Conservation (phyloP, 2,797 vertebrate species). For the Pseudochromis fuscus region DNA sequence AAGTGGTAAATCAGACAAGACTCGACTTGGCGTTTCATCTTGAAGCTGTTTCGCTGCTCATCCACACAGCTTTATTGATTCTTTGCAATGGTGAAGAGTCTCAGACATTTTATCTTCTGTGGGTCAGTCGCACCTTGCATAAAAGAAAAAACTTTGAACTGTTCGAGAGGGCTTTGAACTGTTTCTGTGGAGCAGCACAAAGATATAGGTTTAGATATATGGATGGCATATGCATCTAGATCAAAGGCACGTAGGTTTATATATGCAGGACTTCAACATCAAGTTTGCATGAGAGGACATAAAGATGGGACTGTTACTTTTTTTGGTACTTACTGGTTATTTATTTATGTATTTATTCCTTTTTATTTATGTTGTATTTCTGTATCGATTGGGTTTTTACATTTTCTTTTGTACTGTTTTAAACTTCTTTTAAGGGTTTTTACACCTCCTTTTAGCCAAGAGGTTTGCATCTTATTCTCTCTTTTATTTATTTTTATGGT, state of each 20-base stretch:
- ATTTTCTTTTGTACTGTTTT: neutral
- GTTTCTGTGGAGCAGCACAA: neutral
- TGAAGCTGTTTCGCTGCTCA: conserved; percentile 1
- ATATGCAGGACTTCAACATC: neutral
- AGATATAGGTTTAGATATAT: neutral
- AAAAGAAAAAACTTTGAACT: conserved; percentile 14
- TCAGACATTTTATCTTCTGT: neutral
- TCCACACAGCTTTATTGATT: conserved; percentile 6
- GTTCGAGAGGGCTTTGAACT: conserved; percentile 15
- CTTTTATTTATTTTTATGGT: neutral
- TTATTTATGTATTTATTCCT: no score
- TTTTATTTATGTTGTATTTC: no score
- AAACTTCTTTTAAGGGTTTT: no score
- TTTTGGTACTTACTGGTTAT: no score
- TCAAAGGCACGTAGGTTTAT: conserved; percentile 16
- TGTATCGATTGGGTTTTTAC: neutral
- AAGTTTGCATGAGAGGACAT: neutral
- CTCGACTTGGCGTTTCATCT: conserved; percentile 3
- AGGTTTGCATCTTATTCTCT: no score
- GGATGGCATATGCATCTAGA: conserved; percentile 7
- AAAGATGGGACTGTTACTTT: neutral
- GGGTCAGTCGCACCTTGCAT: conserved; percentile 15
- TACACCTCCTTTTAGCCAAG: no score
- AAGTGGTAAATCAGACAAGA: conserved; percentile 1
- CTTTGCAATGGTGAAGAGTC: conserved; percentile 3